Conservation (phyloP, 2,113 vertebrate genomes). For the Enhydra lutris region DNA sequence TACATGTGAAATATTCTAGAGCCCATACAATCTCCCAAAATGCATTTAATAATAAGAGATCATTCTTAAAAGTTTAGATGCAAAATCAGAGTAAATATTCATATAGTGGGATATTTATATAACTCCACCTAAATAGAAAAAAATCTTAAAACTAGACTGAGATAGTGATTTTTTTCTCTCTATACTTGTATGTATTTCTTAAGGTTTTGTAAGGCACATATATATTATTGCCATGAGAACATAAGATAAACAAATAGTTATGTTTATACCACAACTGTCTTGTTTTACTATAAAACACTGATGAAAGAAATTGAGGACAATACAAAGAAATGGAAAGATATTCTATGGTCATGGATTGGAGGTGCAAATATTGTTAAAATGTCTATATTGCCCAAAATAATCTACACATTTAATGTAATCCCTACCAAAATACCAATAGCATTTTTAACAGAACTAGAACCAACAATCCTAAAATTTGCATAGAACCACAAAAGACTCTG, state of each 20-base stretch:
- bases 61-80: not conserved
- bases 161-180: not conserved
- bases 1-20: not conserved
- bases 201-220: not conserved
- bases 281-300: not conserved
- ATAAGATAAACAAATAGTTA: not conserved
- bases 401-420: not conserved
- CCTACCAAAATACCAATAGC: not conserved
- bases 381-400: not conserved
- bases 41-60: not conserved
- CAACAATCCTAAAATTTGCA: not conserved
- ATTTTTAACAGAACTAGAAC: not conserved
- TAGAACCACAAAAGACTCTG: not conserved
- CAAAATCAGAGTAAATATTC: not conserved
- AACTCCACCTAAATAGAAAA: not conserved
- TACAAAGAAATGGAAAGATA: not conserved
- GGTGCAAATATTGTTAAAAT: not conserved
- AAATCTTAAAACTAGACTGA: not conserved
- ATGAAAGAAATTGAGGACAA: not conserved
- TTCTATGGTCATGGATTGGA: not conserved
- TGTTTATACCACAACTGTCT: not conserved
- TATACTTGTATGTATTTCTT: not conserved
- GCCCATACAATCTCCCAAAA: not conserved
- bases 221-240: not conserved
- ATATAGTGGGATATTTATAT: not conserved